A percentile compares a stretch with the other conserved stretches of the same genome.
Conservation (phyloP, 1,140 invertebrate genomes). For the Helicoverpa zea region DNA sequence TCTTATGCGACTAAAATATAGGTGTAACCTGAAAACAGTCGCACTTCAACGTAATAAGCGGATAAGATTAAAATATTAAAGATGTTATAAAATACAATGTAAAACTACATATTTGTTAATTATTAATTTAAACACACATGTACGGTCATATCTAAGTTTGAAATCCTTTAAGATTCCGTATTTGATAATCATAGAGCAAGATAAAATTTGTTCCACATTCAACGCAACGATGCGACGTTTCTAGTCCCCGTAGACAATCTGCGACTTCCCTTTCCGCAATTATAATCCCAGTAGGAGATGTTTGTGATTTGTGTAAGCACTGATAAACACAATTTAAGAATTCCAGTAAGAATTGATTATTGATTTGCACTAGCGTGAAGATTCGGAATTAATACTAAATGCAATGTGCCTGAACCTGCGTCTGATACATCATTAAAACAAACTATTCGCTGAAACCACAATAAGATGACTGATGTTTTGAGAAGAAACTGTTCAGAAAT, state of each 20-base stretch:
- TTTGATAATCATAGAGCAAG: neutral
- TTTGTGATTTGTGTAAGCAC: neutral
- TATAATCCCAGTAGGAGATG: slow-evolving; percentile 43
- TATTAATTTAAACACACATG: neutral
- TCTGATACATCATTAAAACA: slow-evolving; percentile 21
- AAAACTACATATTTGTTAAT: neutral
- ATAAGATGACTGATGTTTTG: slow-evolving; percentile 47
- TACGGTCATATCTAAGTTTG: neutral
- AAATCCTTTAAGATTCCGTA: neutral
- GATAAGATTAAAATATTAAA: neutral
- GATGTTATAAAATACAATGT: neutral
- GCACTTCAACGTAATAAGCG: neutral
- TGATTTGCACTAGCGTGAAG: neutral
- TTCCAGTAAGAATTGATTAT: neutral
- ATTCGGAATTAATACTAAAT: neutral
- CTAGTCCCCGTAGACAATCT: slow-evolving; percentile 56
- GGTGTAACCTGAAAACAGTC: neutral
- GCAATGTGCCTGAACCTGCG: neutral
- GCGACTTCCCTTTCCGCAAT: slow-evolving; percentile 72
- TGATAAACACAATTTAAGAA: neutral
- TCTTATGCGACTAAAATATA: neutral
- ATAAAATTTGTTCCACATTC: slow-evolving; percentile 11
- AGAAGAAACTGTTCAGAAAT: neutral
- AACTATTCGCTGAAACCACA: slow-evolving; percentile 44
- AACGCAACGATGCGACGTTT: neutral